Percentiles rank a stretch among this genome's conserved stretches.
phyloP scores from a whole-genome alignment of 2,888 invertebrate genomes.

The Dermolepida albohirtum region DNA sequence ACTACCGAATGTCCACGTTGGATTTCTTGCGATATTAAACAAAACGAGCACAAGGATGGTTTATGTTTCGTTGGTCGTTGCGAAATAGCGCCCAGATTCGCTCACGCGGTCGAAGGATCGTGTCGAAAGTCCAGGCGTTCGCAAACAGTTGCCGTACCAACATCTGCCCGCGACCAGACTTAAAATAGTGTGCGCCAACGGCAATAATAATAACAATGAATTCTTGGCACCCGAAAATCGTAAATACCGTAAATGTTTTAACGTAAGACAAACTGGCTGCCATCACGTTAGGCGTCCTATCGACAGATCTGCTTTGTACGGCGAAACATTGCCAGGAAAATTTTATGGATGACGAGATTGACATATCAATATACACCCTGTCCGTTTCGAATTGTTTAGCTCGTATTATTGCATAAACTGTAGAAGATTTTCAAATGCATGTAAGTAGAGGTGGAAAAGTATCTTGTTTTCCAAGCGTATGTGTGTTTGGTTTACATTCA shows the following conservation, averaged over 20 bases:
- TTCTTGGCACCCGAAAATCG: conserved; percentile 36
- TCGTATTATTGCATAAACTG: no score
- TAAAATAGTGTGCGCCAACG: conserved; percentile 29
- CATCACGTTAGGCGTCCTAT: conserved; percentile 8
- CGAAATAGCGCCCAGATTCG: conserved; percentile 16
- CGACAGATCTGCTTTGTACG: conserved; percentile 18
- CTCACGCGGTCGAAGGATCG: conserved; percentile 3
- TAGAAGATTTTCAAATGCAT: no score
- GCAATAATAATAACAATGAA: conserved; percentile 37
- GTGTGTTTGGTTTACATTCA: no score
- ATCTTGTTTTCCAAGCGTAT: no score
- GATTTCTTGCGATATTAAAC: neutral
- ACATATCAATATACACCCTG: neutral
- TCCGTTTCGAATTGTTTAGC: no score
- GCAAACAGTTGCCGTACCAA: conserved; percentile 1
- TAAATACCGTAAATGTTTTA: conserved; percentile 36
- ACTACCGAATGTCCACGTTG: no score
- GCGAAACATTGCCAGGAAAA: neutral
- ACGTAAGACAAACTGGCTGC: conserved; percentile 17
- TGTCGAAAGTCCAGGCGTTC: neutral
- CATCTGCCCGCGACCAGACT: conserved; percentile 16
- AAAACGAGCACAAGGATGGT: conserved; percentile 21
- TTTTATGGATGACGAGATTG: conserved; percentile 9
- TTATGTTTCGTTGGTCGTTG: conserved; percentile 13
- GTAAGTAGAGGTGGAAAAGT: no score